Percentiles rank a stretch among this genome's conserved stretches.
Conservation (phyloP, 2,797 vertebrate species). For the Ficedula albicollis region DNA sequence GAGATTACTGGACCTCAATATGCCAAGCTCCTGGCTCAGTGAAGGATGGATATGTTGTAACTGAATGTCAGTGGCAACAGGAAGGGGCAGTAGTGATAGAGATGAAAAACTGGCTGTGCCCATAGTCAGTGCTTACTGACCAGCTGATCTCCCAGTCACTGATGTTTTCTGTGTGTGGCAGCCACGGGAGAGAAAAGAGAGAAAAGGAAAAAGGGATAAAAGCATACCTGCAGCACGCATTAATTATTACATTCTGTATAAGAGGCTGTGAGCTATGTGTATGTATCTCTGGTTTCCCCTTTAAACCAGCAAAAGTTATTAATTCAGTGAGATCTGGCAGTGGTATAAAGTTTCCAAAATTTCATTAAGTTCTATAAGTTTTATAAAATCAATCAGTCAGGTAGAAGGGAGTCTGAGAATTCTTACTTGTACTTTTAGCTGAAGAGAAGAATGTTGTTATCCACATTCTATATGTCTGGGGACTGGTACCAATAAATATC, state of each 20-base stretch:
- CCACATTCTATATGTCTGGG: rapidly evolving
- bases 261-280: neutral
- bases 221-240: neutral
- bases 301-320: neutral
- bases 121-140: neutral
- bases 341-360: neutral
- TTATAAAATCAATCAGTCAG: neutral
- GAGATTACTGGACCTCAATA: neutral
- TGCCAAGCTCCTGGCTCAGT: neutral
- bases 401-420: neutral
- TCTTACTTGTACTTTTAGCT: neutral
- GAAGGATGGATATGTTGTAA: neutral
- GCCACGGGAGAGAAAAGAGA: neutral
- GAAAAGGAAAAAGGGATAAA: neutral
- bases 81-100: neutral
- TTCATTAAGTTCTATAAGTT: neutral
- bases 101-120: neutral
- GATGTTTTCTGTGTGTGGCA: neutral
- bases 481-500: neutral
- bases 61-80: neutral
- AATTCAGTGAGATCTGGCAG: neutral
- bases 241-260: neutral
- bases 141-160: neutral
- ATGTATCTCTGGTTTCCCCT: neutral
- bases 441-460: neutral